Evolutionary conservation across 1,140 invertebrate species (phyloP).

Genomic region (Drosophila nannoptera): DNA sequence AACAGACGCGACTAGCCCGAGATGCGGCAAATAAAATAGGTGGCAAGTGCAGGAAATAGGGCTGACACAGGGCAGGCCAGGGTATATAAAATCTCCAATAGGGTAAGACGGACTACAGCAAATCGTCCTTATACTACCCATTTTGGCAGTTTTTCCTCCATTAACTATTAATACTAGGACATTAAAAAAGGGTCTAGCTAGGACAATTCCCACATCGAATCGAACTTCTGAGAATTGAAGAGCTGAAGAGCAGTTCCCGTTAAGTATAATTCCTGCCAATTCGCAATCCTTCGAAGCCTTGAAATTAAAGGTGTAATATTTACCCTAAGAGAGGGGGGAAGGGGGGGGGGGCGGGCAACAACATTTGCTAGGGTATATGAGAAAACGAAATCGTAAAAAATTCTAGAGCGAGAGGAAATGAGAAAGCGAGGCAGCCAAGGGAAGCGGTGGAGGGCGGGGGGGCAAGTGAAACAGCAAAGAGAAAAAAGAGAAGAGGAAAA

Average conservation of each 20-base stretch:
- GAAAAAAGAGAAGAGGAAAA: neutral
- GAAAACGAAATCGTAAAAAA: conserved; percentile 35
- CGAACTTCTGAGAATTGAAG: too few relatives aligned
- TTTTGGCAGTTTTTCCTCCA: neutral
- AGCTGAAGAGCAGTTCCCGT: too few relatives aligned
- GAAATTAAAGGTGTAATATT: too few relatives aligned
- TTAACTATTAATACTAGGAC: neutral
- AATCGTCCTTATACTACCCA: too few relatives aligned
- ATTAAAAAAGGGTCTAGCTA: neutral
- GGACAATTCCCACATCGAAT: neutral
- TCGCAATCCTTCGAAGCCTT: too few relatives aligned
- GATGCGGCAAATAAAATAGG: neutral
- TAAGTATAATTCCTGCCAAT: too few relatives aligned
- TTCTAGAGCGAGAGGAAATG: conserved; percentile 9
- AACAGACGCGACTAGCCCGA: conserved; percentile 12
- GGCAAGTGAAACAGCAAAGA: neutral
- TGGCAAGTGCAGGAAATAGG: too few relatives aligned
- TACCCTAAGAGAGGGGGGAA: too few relatives aligned
- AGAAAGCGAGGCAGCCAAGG: conserved; percentile 15
- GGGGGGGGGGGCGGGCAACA: too few relatives aligned
- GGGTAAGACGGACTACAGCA: too few relatives aligned
- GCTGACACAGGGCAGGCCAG: too few relatives aligned
- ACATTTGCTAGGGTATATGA: conserved; percentile 5
- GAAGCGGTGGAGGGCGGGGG: neutral
- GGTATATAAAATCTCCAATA: too few relatives aligned